Base-by-base conservation (phyloP, 2,888 invertebrate genomes). In the Mimumesa dahlbomi region DNA sequence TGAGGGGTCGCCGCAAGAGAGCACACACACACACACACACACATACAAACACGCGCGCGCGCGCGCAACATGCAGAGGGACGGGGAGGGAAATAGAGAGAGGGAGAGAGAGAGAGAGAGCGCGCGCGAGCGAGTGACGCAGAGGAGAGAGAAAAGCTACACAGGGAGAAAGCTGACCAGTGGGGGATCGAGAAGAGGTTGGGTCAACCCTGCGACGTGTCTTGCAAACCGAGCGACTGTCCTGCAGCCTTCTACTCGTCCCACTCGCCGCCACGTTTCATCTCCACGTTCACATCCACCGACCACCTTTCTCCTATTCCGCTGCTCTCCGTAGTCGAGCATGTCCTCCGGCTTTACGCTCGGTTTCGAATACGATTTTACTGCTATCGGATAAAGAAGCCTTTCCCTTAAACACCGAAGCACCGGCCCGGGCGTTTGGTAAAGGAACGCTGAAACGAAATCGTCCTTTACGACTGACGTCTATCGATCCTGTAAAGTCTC, bases 211-310 rank as follows among this genome's bases (percentile, higher is more conserved):
- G 72, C 84, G 85, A 88, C 89, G 89, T 89, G 89, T 88, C 87
- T 87, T 82, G 89, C 88, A 88, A 88, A 84, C 88, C 82, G 84
- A 88, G 79, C 82, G 81, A 64, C 63, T 73, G 54, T 56, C 73
- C 77, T 69, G 58, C 64, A 63, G 57, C 77, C 62, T 40, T 43
- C 63, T 46, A 13, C 38, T 45, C 57, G 34, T 42, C 52, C 61
- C 49, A 31, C 43, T 54, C 56, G 56, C 42, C 48, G 31, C 56
- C 52, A 31, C 46, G 42, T 67, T 68, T 61, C 58, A 25, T 49
- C 9, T 45, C 19, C 16, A 31, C 48, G 31, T 48, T 14, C 54
- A 34, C 62, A 13, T 38, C 13, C 49, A 19, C 49, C 54, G 4
- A 7, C 25, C 9, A 5, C 6, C 40, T 6, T 7, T 16, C 40